These are phyloP conservation scores for Coronaproctus castanopsis DNA, from an alignment of 2,888 invertebrate genomes.

Conservation along the genomic window DNA sequence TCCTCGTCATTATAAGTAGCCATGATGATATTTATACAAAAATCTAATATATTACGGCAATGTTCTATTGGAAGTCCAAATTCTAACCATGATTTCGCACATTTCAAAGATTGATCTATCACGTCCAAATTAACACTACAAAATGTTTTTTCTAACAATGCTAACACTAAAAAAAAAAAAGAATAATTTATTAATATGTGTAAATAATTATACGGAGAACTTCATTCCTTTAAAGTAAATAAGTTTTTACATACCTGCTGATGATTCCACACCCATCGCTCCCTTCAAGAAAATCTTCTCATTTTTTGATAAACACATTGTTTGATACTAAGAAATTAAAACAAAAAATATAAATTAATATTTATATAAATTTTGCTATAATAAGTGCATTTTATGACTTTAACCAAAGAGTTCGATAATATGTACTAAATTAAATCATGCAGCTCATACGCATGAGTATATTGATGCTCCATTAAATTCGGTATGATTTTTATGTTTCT, in stretches of 20 bases:
- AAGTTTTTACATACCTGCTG: slow-evolving; percentile 21
- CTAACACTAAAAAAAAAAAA: slow-evolving; percentile 22
- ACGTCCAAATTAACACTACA: slow-evolving; percentile 17
- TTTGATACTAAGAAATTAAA: slow-evolving; percentile 27
- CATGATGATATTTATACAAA: slow-evolving; percentile 19
- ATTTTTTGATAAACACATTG: slow-evolving; percentile 27
- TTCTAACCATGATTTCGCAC: slow-evolving; percentile 41
- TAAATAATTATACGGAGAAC: no score
- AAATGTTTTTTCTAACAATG: slow-evolving; percentile 25
- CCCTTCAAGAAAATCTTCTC: slow-evolving; percentile 27
- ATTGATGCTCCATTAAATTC: no score
- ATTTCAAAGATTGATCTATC: slow-evolving; percentile 31
- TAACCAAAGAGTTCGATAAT: no score
- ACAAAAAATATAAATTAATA: neutral
- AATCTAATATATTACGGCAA: slow-evolving; percentile 20
- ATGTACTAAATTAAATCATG: no score
- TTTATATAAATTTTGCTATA: no score
- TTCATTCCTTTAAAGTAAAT: slow-evolving; percentile 1
- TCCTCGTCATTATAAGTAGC: slow-evolving; percentile 16
- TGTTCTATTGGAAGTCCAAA: slow-evolving; percentile 27
- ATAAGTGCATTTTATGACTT: no score
- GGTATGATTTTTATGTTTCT: no score
- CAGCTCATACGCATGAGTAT: no score
- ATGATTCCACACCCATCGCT: slow-evolving; percentile 27
- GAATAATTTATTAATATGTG: no score